phyloP scores from a whole-genome alignment of 2,113 vertebrate genomes.

The Chinchilla lanigera region DNA sequence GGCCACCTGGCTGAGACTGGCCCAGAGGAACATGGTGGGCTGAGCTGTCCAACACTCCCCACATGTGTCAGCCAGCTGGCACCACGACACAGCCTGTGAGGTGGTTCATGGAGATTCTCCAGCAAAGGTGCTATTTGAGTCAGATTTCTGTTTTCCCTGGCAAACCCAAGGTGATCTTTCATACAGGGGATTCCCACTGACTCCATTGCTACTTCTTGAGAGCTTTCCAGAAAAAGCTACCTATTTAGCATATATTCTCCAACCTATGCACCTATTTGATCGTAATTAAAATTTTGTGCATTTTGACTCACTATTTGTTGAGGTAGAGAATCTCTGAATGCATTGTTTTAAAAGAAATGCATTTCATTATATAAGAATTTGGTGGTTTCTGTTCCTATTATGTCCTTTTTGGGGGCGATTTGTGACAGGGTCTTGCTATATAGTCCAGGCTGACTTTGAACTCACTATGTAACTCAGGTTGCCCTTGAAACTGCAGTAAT shows the following conservation, averaged over 20 bases:
- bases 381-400: neutral
- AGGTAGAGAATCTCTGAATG: neutral
- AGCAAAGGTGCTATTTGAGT: neutral
- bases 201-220: neutral
- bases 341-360: neutral
- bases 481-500: neutral
- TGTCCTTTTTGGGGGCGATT: neutral
- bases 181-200: neutral
- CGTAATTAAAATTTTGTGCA: conserved; percentile 4
- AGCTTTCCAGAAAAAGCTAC: neutral
- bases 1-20: accelerated
- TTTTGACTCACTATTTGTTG: conserved; percentile 6
- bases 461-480: neutral
- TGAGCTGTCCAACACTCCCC: neutral
- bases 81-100: no score
- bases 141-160: neutral
- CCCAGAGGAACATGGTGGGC: neutral
- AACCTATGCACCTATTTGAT: neutral
- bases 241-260: neutral
- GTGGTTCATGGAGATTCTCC: neutral
- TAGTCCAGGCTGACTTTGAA: neutral
- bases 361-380: conserved; percentile 6
- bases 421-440: neutral
- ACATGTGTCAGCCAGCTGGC: neutral
- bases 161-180: neutral